Percentiles rank a stretch among this genome's conserved stretches.
These are phyloP conservation scores for Nomada lathburiana DNA, from an alignment of 2,888 invertebrate species.

Conservation along the genomic window DNA sequence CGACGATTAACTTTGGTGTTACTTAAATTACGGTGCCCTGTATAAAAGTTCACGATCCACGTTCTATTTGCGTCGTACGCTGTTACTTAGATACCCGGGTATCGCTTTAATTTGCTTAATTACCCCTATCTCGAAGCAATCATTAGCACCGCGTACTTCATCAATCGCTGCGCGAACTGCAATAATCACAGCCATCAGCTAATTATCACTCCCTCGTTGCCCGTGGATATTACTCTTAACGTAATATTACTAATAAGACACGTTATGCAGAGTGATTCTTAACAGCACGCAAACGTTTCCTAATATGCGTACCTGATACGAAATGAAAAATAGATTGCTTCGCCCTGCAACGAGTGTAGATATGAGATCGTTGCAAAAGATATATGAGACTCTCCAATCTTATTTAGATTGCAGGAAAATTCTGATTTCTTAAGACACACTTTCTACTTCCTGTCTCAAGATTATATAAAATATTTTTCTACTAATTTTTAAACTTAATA, in stretches of 20 bases:
- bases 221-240: slow-evolving; percentile 5
- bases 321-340: not conserved
- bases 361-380: no score
- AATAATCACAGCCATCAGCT: slow-evolving; percentile 30
- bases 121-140: slow-evolving; percentile 27
- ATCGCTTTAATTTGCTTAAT: slow-evolving; percentile 36
- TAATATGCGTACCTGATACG: not conserved
- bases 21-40: slow-evolving; percentile 20
- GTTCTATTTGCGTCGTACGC: not conserved
- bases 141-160: slow-evolving; percentile 29
- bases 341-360: no score
- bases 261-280: not conserved
- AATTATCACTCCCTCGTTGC: slow-evolving; percentile 27
- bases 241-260: slow-evolving; percentile 15
- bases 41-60: not conserved
- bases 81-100: not conserved
- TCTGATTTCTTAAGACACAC: no score
- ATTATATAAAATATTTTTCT: no score
- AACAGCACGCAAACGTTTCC: not conserved
- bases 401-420: no score
- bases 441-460: no score
- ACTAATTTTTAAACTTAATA: no score
- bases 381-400: no score
- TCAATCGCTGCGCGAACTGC: slow-evolving; percentile 1
- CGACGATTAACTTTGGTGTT: not conserved